Evolutionary conservation across 1,140 invertebrate genomes (phyloP), one percentile per base, ranked within the genome.

Genomic region (Pachypsylla venusta): DNA sequence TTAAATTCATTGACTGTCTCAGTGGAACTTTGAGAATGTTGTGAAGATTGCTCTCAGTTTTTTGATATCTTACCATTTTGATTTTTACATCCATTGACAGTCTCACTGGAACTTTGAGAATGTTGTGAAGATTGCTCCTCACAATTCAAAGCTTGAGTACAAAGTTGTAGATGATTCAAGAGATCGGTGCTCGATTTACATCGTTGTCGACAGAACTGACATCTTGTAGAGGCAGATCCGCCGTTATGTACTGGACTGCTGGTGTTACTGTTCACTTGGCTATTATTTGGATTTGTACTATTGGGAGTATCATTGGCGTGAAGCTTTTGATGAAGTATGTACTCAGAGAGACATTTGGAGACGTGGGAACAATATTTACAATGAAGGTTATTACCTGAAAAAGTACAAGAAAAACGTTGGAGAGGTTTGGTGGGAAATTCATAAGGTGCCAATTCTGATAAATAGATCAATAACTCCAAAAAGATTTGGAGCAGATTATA

Each of bases 311-410:
- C 68, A 69, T 25, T 64, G 60, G 16, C 62, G 69, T 74, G 68
- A 69, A 59, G 60, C 58, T 84, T 82, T 68, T 83, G 79, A 67
- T 87, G 84, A 48, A 81, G 78, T 13, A 82, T 79, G 61, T 83
- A 77, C 71, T 91, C 88, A 12, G 85, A 87, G n/a, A 87, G 74
- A 71, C 84, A 89, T 69, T 89, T 90, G 59, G 86, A 86, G 69
- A 84, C 77, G 67, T 88, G 83, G 1, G 83, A 81, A 67, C 86
- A 89, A 57, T 78, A 76, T 64, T 79, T 78, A 67, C 86, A 89
- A 10, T 76, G 76, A n/a, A 85, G 70, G 63, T 79, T 78, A 35
- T 77, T 35, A 35, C 30, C 30, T 35, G 30, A n/a, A 35, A 35
- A n/a, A 35, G 30, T 35, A 35, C n/a, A n/a, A n/a, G n/a, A n/a